phyloP scores from a whole-genome alignment of 1,140 invertebrate species.

The Anastrepha ludens region DNA sequence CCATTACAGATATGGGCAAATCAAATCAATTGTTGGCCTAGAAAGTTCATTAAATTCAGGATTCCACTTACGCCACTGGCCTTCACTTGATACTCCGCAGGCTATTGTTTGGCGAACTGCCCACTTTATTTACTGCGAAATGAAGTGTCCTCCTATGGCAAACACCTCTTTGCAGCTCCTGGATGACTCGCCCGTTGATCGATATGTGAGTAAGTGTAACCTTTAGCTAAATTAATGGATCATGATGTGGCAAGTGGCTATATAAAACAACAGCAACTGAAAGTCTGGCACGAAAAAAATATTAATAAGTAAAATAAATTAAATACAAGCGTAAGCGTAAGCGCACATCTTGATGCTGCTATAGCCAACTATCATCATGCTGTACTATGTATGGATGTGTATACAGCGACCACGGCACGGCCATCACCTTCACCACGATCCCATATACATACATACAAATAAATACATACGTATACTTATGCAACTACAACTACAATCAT shows the following conservation, averaged over 20 bases:
- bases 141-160: slow-evolving; percentile 21
- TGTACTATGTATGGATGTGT: not conserved
- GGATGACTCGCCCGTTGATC: not conserved
- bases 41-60: slow-evolving; percentile 2
- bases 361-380: not conserved
- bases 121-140: slow-evolving; percentile 43
- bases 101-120: not conserved
- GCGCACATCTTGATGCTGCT: slow-evolving; percentile 1
- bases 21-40: not conserved
- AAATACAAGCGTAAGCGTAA: slow-evolving; percentile 10
- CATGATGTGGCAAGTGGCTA: not conserved
- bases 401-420: not conserved
- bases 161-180: slow-evolving; percentile 40
- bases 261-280: not conserved
- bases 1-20: not conserved
- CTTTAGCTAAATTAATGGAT: slow-evolving; percentile 38
- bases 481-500: slow-evolving; percentile 5
- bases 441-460: not conserved
- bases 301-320: not conserved
- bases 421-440: not conserved
- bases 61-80: not conserved
- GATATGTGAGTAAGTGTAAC: slow-evolving; percentile 34
- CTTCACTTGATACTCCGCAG: not conserved
- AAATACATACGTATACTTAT: not conserved
- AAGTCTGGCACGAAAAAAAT: slow-evolving; percentile 25